Base-by-base conservation (phyloP, 2,888 invertebrate genomes). In the Thera obeliscata region DNA sequence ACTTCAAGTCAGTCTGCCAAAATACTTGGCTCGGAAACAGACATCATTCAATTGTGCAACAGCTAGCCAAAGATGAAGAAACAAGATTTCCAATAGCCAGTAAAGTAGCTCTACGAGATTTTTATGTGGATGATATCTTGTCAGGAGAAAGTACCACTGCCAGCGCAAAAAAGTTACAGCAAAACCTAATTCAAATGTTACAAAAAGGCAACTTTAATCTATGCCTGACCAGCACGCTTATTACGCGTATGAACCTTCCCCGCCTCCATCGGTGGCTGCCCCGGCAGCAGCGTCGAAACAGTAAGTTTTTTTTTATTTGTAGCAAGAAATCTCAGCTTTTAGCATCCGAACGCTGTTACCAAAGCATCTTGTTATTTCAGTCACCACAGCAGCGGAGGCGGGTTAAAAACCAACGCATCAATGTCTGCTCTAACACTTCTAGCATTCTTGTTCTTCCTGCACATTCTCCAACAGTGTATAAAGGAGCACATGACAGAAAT, bases 401-500 rank as follows among this genome's bases (percentile, higher is more conserved):
- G 94, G 9, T 85, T 89, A 68, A 93, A 93, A 78, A 86, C 81
- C 76, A 86, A 88, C 73, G 95, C 96, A 0, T 96, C 96, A 7
- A 90, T 97, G 82, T 96, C 96, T 8, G 97, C 98, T 0, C 90
- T 98, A 58, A 97, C 98, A 6, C 91, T 98, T 54, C 90, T 98
- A 55, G 96, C 97, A 0, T 98, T 98, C 84, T 92, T 98, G 62
- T 98, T 97, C 87, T 97, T 98, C 79, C 94, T 98, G 59, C 97
- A 98, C 83, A 95, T 97, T 59, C 94, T 98, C 77, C 96, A 97
- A 86, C 95, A 94, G 76, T 96, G 96, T 83, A 91, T 96, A 71
- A 95, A 95, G 82, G 96, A 96, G 68, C 96, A 96, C 78, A 95
- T 95, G 91, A 92, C 83, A 48, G 91, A 94, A 49, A 94, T 95